Conservation (phyloP, 2,888 invertebrate species). For the Esperia sulphurella region DNA sequence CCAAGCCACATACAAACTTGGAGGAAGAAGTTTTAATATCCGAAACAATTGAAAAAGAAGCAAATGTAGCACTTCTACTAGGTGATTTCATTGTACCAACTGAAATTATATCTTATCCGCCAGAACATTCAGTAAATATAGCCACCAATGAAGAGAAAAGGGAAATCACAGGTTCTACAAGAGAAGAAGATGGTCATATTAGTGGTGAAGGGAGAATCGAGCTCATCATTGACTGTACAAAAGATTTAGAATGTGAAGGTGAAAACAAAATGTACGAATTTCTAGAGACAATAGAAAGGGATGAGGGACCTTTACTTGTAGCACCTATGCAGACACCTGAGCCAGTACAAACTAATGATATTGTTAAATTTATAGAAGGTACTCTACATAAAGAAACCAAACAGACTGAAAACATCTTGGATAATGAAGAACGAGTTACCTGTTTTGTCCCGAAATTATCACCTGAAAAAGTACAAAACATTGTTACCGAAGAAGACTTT, state of each 20-base stretch:
- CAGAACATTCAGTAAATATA: too few relatives aligned
- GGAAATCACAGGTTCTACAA: neutral
- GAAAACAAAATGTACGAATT: conserved; percentile 11
- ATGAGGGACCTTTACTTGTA: neutral
- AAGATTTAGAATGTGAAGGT: conserved; percentile 9
- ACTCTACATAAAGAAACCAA: conserved; percentile 17
- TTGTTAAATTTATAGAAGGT: neutral
- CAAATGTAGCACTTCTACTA: conserved; percentile 22
- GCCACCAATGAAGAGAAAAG: too few relatives aligned
- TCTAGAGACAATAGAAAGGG: conserved; percentile 6
- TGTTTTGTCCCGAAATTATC: conserved; percentile 31
- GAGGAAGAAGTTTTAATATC: neutral
- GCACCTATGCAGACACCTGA: conserved; percentile 34
- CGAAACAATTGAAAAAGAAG: conserved; percentile 15
- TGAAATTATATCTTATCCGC: neutral
- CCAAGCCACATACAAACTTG: neutral
- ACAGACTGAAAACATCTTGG: conserved; percentile 16
- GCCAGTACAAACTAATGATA: conserved; percentile 42
- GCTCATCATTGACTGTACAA: conserved; percentile 15
- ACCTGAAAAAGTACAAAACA: conserved; percentile 66
- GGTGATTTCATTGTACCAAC: conserved; percentile 24
- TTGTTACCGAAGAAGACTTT: conserved; percentile 25
- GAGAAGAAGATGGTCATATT: neutral
- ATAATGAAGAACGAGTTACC: neutral
- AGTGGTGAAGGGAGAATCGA: too few relatives aligned